Percentiles rank a stretch among this genome's conserved stretches.
Conservation (phyloP, 2,797 vertebrate species). For the Centroberyx gerrardi region DNA sequence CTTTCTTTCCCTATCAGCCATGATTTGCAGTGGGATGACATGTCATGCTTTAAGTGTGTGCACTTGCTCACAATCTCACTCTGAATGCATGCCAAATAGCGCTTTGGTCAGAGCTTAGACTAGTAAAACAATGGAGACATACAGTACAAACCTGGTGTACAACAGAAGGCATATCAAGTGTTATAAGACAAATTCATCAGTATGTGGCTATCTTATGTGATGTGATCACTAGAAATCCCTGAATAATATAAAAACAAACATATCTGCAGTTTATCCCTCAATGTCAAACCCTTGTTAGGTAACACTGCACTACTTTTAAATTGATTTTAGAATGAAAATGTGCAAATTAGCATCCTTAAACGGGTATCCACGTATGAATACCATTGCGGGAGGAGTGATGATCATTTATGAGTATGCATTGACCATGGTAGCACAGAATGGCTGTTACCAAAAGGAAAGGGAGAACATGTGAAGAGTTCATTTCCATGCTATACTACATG, state of each 20-base stretch:
- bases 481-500: no score
- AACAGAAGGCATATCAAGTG: no score
- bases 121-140: not conserved
- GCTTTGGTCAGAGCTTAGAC: not conserved
- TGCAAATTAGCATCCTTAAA: not conserved
- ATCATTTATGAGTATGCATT: no score
- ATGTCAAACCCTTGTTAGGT: not conserved
- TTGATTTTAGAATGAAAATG: not conserved
- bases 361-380: no score
- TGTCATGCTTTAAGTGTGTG: not conserved
- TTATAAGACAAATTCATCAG: no score
- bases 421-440: no score
- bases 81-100: not conserved
- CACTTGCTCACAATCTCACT: not conserved
- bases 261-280: no score
- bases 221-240: no score
- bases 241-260: no score
- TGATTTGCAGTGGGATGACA: conserved; percentile 10
- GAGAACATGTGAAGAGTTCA: not conserved
- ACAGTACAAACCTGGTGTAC: not conserved
- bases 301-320: not conserved
- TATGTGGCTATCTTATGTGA: no score
- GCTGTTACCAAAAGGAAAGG: no score
- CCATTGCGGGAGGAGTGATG: no score
- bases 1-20: not conserved